Base-by-base conservation (phyloP, 2,888 invertebrate species). In the Tortricodes alternella region DNA sequence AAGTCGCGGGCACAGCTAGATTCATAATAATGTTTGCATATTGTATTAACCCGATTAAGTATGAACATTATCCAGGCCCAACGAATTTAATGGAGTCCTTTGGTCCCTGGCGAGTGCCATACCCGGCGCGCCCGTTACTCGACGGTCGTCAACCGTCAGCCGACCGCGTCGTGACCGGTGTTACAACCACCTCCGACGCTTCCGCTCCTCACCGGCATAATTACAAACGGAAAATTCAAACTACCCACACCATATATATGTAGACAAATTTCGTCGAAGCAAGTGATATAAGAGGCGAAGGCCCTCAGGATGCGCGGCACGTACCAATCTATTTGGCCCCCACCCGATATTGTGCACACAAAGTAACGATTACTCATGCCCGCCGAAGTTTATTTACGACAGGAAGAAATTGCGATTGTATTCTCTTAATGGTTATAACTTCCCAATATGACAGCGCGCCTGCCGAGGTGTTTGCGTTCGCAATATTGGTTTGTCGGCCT, bases 361-460 rank as follows among this genome's bases (percentile, higher is more conserved):
- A 86, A 84, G 85, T 82, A 78, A 83, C 76, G 77, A 87, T 88
- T 88, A 88, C 85, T 87, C 88, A 88, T 86, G 72, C 78, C 75
- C 72, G 74, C 82, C 79, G 76, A 85, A 84, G 79, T 81, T 81
- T 85, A 86, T 89, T 85, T 87, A 88, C 78, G 87, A 86, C 89
- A 89, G 89, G 89, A 89, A 87, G 88, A 87, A 86, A 87, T 87
- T 85, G 87, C 85, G 73, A 89, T 89, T 87, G 87, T 88, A 80
- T 86, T 83, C 84, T 80, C 69, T 74, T 80, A 83, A 85, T 86
- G 83, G 84, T 80, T 84, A 84, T 85, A 87, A 87, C 85, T 83
- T 85, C 83, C 84, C 71, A 81, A 83, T 80, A 81, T 70, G 74
- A 71, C 35, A 43, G 62, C 73, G 65, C 68, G 67, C 67, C 63